Evolutionary conservation across 2,797 vertebrate species (phyloP).

Genomic region (Kryptolebias ocellatus): DNA sequence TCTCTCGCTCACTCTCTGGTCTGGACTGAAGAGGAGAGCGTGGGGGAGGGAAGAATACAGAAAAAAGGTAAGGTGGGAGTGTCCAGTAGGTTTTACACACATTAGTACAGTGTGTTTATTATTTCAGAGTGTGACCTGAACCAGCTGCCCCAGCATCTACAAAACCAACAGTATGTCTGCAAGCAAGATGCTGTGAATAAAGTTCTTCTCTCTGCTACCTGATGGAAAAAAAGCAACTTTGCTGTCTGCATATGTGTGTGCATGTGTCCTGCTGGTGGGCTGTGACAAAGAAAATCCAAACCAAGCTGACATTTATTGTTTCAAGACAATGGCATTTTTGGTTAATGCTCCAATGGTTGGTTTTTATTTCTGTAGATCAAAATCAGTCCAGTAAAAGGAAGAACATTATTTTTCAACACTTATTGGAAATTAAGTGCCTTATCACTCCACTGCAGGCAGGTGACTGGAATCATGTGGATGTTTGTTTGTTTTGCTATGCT

Average conservation of each 20-base stretch:
- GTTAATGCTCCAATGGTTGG: too few species aligned
- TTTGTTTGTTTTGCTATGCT: background rate
- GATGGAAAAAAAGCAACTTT: slow-evolving; percentile 22
- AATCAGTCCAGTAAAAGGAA: too few species aligned
- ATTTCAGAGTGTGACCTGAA: slow-evolving; percentile 59
- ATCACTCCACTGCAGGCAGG: background rate
- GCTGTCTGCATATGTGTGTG: slow-evolving; percentile 14
- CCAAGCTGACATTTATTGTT: too few species aligned
- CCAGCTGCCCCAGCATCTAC: slow-evolving; percentile 33
- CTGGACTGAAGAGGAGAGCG: slow-evolving; percentile 25
- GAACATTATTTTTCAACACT: too few species aligned
- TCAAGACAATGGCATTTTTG: too few species aligned
- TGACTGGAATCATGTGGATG: background rate
- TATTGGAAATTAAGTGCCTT: too few species aligned
- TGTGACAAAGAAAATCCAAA: too few species aligned
- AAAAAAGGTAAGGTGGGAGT: slow-evolving; percentile 20
- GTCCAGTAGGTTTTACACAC: slow-evolving; percentile 50
- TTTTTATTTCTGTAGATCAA: too few species aligned
- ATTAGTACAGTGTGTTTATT: slow-evolving; percentile 68
- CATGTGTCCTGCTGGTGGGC: slow-evolving; percentile 4
- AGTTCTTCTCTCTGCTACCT: slow-evolving; percentile 51
- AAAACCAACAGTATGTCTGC: slow-evolving; percentile 52
- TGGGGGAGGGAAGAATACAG: slow-evolving; percentile 39
- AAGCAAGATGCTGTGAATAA: slow-evolving; percentile 55
- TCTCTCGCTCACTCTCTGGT: slow-evolving; percentile 47